Base-by-base conservation (phyloP, 2,888 invertebrate species). In the Brachypterus glaber region DNA sequence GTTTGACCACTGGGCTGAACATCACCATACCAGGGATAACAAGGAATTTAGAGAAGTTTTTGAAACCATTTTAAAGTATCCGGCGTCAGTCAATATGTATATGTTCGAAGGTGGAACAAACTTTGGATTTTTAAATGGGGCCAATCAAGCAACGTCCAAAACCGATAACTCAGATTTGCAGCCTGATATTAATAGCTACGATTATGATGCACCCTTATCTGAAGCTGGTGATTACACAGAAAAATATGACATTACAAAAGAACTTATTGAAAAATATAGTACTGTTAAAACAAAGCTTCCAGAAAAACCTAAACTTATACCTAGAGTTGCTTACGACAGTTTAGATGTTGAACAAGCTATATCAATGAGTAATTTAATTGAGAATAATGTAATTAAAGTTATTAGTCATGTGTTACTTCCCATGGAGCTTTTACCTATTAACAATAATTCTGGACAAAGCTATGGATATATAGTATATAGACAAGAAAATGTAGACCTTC, bases 71-170 rank as follows among this genome's bases (percentile, higher is more conserved):
- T 36, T 64, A 9, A 41, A 45, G 14, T 60, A 51, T 41, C 61
- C 61, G 1, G 52, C 61, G 5, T 60, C 81, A 35, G 77, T 92
- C 13, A 93, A 90, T 57, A 76, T 92, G 51, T 95, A 92, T 59
- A 87, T 93, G 83, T 91, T 90, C 64, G 82, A 79, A 53, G 93
- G 93, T 13, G 91, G 92, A 36, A 85, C 86, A 1, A 90, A 86
- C 55, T 87, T 82, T 57, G 87, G 78, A 42, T 88, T 80, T 37
- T 44, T 55, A 24, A 57, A 58, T 33, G 57, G 57, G n/a, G 52
- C 44, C 30, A 55, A 50, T 44, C 33, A 44, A 53, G 54, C 36
- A 24, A 39, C 21, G 30, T 27, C 27, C 11, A 17, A 34, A 9
- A 34, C 46, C 2, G 24, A 26, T 14, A 24, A 26, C 13, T 35